Evolutionary conservation across 2,113 vertebrate genomes (phyloP), one percentile per base, ranked within the genome.

Genomic region (Baryphthengus martii): DNA sequence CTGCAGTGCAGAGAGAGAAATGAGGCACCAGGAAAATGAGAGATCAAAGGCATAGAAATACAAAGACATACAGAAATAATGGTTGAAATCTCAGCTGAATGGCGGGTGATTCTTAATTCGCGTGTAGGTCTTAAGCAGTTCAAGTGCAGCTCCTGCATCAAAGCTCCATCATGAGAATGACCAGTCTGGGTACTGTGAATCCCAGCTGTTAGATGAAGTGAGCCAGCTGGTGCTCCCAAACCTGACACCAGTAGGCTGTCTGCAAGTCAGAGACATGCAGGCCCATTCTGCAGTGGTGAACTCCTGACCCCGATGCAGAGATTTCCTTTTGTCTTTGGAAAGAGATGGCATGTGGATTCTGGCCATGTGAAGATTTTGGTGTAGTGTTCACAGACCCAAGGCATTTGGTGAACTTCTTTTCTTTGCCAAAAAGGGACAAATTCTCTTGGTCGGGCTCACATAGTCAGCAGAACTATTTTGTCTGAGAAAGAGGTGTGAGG

Each of bases 11-110:
- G 66, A 47, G 85, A 40, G 4, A 71, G 81, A 88, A 94, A 76
- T 19, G 16, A 85, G 66, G 70, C 85, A 89, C 88, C 74, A 72
- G 35, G 74, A 85, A 94, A 85, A 95, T 53, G 82, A 91, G 82
- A 83, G 58, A 94, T 91, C 74, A 97, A 96, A 96, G 78, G 67
- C 71, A 61, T 17, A 75, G 67, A 83, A 93, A 61, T 47, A 79
- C 40, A 66, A 86, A 79, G 63, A 61, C 58, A 45, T 72, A 63
- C 21, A 61, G 16, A 47, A 90, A 74, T n/a, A 56, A 82, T 31
- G 11, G 24, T 24, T 91, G 85, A 85, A 65, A 82, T 79, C 58
- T 82, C 75, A 70, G 49, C 21, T 96, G 79, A 76, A 44, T 21
- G 49, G 40, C 78, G 72, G 44, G 35, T 76, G 74, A 63, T 53